Evolutionary conservation across 2,113 vertebrate genomes (phyloP).

Genomic region (Passer domesticus): DNA sequence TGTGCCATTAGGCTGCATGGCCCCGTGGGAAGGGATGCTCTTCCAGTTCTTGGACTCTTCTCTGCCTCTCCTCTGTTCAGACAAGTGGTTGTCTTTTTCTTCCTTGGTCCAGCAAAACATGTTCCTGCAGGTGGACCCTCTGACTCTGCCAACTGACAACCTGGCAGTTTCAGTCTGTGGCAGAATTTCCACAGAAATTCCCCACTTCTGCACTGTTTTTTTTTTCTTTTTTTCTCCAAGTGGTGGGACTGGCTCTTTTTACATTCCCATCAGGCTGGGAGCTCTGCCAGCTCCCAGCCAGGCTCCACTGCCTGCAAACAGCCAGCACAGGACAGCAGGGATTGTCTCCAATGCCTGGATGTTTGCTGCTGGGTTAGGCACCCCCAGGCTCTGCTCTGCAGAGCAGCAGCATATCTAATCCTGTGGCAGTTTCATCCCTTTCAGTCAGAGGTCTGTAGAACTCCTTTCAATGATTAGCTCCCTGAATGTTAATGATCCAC

Average conservation of each 20-base stretch:
- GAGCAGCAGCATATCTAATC: neutral
- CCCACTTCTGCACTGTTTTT: neutral
- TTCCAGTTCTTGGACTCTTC: neutral
- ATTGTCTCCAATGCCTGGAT: neutral
- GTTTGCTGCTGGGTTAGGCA: neutral
- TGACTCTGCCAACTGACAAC: neutral
- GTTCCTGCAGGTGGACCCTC: neutral
- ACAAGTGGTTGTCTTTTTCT: neutral
- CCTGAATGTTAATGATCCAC: neutral
- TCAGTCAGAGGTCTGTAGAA: neutral
- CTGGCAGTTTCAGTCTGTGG: neutral
- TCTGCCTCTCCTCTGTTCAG: neutral
- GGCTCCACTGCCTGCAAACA: neutral
- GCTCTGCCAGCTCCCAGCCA: neutral
- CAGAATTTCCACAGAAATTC: neutral
- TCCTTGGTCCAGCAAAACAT: neutral
- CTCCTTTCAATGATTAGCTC: neutral
- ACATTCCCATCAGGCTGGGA: neutral
- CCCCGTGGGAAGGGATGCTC: fast-evolving
- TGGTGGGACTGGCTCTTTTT: neutral
- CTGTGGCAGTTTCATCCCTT: neutral
- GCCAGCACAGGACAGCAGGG: neutral
- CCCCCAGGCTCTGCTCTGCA: neutral
- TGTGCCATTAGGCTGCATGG: neutral
- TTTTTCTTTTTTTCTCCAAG: neutral